A percentile compares a stretch with the other conserved stretches of the same genome.
phyloP scores from a whole-genome alignment of 2,797 vertebrate genomes.

The Crypturellus tataupa region DNA sequence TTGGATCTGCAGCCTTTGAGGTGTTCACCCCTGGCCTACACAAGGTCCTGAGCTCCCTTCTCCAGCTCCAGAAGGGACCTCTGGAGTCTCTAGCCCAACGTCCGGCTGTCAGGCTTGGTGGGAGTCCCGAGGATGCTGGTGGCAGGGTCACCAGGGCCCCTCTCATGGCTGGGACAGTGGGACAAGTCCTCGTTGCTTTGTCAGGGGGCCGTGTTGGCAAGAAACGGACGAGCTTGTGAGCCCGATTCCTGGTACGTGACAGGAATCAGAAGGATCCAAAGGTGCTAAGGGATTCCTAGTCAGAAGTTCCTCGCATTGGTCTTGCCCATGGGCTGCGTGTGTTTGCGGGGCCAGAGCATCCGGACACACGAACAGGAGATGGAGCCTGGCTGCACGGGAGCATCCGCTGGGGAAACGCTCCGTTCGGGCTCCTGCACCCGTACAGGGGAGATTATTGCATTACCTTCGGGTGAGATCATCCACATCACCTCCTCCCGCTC shows the following conservation, averaged over 20 bases:
- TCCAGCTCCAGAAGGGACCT: neutral
- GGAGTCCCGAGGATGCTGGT: neutral
- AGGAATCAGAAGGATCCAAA: neutral
- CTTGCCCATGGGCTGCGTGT: neutral
- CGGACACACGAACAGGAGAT: neutral
- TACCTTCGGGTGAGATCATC: neutral
- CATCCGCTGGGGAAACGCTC: neutral
- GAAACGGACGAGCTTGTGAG: neutral
- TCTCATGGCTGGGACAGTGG: neutral
- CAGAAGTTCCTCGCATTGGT: neutral
- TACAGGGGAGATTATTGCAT: neutral
- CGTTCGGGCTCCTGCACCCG: neutral
- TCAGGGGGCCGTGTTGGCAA: neutral
- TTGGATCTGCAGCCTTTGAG: neutral
- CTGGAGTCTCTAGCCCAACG: neutral
- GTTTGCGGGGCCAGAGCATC: neutral
- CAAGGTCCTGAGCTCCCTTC: neutral
- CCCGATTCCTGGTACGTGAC: neutral
- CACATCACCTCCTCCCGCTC: neutral
- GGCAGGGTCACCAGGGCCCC: neutral
- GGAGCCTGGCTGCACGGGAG: neutral
- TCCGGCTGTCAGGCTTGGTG: neutral
- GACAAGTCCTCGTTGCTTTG: constrained; percentile 2
- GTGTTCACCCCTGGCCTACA: neutral
- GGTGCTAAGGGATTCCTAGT: neutral